Base-by-base conservation (phyloP, 2,888 invertebrate genomes). In the Azorinus chamasolen region DNA sequence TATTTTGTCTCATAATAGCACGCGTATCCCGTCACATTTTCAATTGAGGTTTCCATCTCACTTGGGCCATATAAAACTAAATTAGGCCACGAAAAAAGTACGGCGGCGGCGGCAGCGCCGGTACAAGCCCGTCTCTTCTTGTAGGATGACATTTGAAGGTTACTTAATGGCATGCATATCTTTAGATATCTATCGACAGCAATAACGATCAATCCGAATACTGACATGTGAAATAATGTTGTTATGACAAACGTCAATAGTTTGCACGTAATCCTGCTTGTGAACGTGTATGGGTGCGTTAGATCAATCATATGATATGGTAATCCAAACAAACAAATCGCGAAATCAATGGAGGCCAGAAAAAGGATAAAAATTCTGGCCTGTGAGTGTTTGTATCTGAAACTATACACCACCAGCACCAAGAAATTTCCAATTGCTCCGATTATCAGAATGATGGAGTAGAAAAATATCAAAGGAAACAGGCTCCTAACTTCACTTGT, bases 231-330 rank as follows among this genome's bases (percentile, higher is more conserved):
- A 10, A 86, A 79, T 8, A 83, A 58, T 14, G 84, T 70, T 0
- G 80, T 57, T 16, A 86, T 77, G 12, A 84, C 57, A 55, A 82
- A 85, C 12, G 87, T 82, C 3, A 85, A 62, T 6, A 73, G 16
- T 43, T 86, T 85, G 63, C 89, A 89, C 8, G 80, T 71, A 5
- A 65, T 43, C 20, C 62, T 64, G 41, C 69, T 78, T n/a, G 76
- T 70, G 55, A 83, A 89, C 20, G 84, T 86, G 59, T 81, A 83
- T 8, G 87, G 83, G 72, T 85, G 83, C 1, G 83, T 81, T 18
- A 89, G 72, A 54, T 88, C 89, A n/a, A 83, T 66, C 8, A 88
- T 77, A 68, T 89, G 88, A 24, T 86, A 87, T 0, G 89, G 89
- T 39, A 89, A 70, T 10, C 86, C 84, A 41, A 89, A 77, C 45